Percentiles rank a stretch among this genome's conserved stretches.
Evolutionary conservation across 2,797 vertebrate genomes (phyloP).

Genomic region (Rhinoraja longicauda): DNA sequence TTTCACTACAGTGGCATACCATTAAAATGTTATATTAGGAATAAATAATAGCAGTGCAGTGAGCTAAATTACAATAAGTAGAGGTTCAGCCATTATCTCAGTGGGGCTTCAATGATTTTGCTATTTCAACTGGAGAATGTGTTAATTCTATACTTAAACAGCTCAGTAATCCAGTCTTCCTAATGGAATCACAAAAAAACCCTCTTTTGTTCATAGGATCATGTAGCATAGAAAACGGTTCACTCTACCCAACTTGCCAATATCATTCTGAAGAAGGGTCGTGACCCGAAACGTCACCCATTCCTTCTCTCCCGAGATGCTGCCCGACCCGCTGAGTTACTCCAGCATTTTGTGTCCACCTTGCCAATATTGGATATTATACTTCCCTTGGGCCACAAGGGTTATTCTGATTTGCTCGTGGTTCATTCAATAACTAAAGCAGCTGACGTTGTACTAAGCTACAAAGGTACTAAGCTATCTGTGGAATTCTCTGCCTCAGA

Average conservation of each 20-base stretch:
- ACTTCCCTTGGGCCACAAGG: not conserved
- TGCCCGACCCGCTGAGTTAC: no score
- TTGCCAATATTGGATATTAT: not conserved
- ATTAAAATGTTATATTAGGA: not conserved
- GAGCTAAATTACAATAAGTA: not conserved
- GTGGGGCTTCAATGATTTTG: constrained; percentile 22
- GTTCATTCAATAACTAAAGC: not conserved
- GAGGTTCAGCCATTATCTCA: constrained; percentile 8
- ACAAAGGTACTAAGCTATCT: no score
- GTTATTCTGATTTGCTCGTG: not conserved
- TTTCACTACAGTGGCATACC: not conserved
- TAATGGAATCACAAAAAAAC: not conserved
- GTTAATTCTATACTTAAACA: not conserved
- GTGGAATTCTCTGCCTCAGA: no score
- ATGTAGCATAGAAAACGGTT: not conserved
- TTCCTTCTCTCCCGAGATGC: no score
- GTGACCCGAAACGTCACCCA: no score
- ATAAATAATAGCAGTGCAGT: not conserved
- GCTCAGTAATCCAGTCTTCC: not conserved
- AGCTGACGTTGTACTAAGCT: not conserved
- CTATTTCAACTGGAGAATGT: not conserved
- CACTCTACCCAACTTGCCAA: not conserved
- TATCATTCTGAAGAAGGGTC: no score
- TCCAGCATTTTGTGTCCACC: no score
- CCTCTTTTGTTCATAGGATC: not conserved